Base-by-base conservation (phyloP, 2,888 invertebrate genomes). In the Drosophila acutilabella region DNA sequence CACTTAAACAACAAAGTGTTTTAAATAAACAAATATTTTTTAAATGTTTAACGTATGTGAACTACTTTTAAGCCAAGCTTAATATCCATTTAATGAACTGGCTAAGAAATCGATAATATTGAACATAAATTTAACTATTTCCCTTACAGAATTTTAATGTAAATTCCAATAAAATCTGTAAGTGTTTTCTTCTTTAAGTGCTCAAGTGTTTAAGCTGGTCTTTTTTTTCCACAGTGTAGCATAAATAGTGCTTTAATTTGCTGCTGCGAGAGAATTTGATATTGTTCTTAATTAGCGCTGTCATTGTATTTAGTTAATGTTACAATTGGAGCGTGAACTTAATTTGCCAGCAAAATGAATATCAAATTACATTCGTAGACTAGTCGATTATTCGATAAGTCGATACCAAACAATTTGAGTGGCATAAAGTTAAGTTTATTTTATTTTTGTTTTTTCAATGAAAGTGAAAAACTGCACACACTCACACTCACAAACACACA, bases 391-490 rank as follows among this genome's bases (percentile, higher is more conserved):
- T 53, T 64, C 65, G 50, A 54, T 71, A 18, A 48, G 40, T 57
- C 42, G 53, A 54, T 30, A 38, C 18, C 45, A 38, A 51, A 26
- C 45, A 42, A 51, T 30, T 48, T 57, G 42, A 14, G 40, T 57
- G 54, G 40, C 48, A 18, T 62, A 64, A 8, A 48, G 44, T 64
- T 52, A 41, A 47, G 13, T 61, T 50, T 38, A 11, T 62, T 38
- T 36, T 59, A 38, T 20, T 56, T 42, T 56, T 38, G n/a, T 56
- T 57, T 57, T 64, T 54, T 67, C 44, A 78, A 80, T 81, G 84
- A 81, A 83, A 81, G 81, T 81, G 70, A 70, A 83, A 76, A 70
- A 80, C 72, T 70, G 51, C 67, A 60, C 74, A 70, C 33, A 53
- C 47, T 44, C 18, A 41, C 48, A 44, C 36, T 20, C 38, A 41